These are phyloP conservation scores for Oreochromis aureus DNA, from an alignment of 2,113 vertebrate species.

Conservation along the genomic window DNA sequence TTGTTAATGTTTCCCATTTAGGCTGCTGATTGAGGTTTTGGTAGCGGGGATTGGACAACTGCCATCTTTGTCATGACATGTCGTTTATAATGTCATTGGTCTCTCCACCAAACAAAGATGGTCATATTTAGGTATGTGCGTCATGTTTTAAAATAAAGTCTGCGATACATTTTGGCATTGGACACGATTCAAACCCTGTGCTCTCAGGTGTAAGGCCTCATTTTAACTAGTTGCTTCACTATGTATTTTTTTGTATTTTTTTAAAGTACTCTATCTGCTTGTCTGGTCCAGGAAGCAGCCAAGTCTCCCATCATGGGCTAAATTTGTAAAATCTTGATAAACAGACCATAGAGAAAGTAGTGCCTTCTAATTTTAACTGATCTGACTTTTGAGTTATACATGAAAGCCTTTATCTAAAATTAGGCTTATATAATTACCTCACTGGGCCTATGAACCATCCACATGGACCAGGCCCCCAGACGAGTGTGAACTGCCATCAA, in stretches of 20 bases:
- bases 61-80: background rate
- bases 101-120: background rate
- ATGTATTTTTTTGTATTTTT: background rate
- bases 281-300: background rate
- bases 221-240: background rate
- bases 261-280: background rate
- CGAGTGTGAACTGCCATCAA: slow-evolving; percentile 58
- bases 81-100: background rate
- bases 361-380: background rate
- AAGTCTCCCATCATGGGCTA: background rate
- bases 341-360: background rate
- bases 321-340: background rate
- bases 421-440: background rate
- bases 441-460: slow-evolving; percentile 2
- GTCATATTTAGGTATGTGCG: background rate
- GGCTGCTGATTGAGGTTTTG: background rate
- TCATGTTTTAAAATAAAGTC: background rate
- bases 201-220: background rate
- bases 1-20: background rate
- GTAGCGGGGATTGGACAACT: background rate
- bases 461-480: background rate
- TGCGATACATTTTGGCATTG: background rate
- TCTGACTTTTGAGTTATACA: background rate
- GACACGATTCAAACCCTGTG: background rate
- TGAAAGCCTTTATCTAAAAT: background rate